A percentile compares a stretch with the other conserved stretches of the same genome.
phyloP scores from a whole-genome alignment of 1,140 invertebrate genomes.

The Drosophila tropicalis region DNA sequence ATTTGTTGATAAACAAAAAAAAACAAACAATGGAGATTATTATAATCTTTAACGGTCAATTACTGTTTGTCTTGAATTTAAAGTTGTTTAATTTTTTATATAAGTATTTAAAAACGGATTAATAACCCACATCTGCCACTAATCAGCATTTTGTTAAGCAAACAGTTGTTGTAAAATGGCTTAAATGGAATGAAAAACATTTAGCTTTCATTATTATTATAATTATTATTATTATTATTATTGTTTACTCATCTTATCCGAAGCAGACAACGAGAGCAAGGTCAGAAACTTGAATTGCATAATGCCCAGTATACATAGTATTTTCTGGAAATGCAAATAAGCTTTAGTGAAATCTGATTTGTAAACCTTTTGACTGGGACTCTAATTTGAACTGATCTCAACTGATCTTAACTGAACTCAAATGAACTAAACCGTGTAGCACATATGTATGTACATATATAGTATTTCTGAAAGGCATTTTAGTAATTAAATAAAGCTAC shows the following conservation, averaged over 20 bases:
- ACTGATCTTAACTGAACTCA: background rate
- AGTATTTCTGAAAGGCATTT: background rate
- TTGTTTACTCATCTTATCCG: conserved; percentile 6
- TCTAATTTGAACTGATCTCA: background rate
- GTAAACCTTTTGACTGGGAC: conserved; percentile 4
- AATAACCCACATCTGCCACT: background rate
- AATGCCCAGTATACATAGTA: background rate
- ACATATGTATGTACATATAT: background rate
- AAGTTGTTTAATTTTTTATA: background rate
- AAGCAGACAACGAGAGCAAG: conserved; percentile 13
- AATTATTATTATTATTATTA: conserved; percentile 9
- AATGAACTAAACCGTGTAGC: background rate
- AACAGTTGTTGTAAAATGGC: conserved; percentile 6
- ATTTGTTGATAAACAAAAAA: too few relatives aligned
- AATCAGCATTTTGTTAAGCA: conserved; percentile 9
- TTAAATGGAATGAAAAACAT: conserved; percentile 9
- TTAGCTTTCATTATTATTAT: background rate
- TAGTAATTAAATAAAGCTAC: background rate
- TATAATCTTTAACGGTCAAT: too few relatives aligned
- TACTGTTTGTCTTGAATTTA: too few relatives aligned
- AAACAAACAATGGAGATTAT: too few relatives aligned
- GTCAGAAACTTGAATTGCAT: conserved; percentile 3
- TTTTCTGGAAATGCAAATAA: conserved; percentile 16
- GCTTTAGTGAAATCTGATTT: conserved; percentile 1
- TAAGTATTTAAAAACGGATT: background rate